A percentile compares a stretch with the other conserved stretches of the same genome.
Conservation (phyloP, 2,797 vertebrate genomes). For the Girardinus metallicus region DNA sequence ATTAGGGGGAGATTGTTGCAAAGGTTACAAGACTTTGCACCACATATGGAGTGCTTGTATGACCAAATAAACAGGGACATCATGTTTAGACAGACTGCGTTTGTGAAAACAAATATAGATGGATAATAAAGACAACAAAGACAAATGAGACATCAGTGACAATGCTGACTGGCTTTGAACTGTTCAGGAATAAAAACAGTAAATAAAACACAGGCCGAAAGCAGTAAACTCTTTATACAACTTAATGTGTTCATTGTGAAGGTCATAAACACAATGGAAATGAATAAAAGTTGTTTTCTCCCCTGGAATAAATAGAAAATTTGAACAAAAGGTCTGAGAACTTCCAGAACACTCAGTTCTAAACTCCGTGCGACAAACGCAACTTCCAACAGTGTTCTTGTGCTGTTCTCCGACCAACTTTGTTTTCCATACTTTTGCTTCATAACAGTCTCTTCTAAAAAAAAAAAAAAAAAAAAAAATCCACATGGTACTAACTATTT, state of each 20-base stretch:
- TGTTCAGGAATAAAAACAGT: not conserved
- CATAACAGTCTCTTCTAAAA: slow-evolving; percentile 59
- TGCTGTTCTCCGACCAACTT: slow-evolving; percentile 24
- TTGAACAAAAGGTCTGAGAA: not conserved
- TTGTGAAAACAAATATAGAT: slow-evolving; percentile 1
- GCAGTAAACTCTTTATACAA: not conserved
- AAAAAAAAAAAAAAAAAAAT: slow-evolving; percentile 29
- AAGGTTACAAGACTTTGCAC: slow-evolving; percentile 5
- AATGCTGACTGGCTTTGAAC: not conserved
- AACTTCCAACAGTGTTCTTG: slow-evolving; percentile 18
- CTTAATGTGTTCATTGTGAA: not conserved
- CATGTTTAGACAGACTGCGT: not conserved
- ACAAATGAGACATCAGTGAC: not conserved
- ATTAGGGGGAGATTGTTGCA: slow-evolving; percentile 49
- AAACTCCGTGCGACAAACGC: not conserved
- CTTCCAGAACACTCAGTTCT: not conserved
- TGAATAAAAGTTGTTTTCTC: not conserved
- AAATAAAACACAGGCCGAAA: not conserved
- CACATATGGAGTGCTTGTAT: not conserved
- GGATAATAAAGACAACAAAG: not conserved
- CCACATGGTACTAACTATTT: slow-evolving; percentile 69
- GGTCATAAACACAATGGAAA: slow-evolving; percentile 11
- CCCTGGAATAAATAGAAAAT: not conserved
- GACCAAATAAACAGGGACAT: not conserved
- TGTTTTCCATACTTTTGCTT: slow-evolving; percentile 36